Conservation (phyloP, 2,113 vertebrate species). For the Nansenia antarctica region DNA sequence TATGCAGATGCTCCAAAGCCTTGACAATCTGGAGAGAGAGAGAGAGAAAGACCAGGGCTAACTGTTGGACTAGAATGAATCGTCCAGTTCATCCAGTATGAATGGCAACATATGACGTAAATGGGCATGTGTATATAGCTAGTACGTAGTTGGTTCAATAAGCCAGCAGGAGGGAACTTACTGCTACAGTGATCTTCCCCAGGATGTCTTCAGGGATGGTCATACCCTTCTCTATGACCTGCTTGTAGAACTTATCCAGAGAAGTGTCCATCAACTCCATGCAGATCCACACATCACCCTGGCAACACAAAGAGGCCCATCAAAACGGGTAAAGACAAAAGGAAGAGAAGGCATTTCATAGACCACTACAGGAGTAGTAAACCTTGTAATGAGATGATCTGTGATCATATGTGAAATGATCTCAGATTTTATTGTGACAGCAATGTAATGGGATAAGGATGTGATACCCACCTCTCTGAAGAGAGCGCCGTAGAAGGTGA, state of each 20-base stretch:
- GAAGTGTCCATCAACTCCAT: constrained; percentile 99
- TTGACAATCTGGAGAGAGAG: constrained; percentile 86
- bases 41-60: neutral
- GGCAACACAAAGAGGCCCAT: constrained; percentile 9
- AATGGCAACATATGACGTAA: neutral
- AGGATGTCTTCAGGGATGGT: constrained; percentile 96
- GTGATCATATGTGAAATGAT: no score
- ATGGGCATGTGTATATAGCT: neutral
- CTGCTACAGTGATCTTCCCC: constrained; percentile 97
- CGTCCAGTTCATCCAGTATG: neutral
- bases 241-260: constrained; percentile 98
- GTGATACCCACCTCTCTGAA: constrained; percentile 91
- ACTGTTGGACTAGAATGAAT: neutral
- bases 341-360: neutral
- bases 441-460: neutral
- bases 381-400: no score
- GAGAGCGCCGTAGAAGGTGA: constrained; percentile 98
- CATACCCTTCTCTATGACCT: constrained; percentile 92
- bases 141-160: neutral
- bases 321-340: no score
- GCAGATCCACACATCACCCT: constrained; percentile 99
- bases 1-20: constrained; percentile 97
- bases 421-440: no score
- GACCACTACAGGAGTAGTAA: neutral
- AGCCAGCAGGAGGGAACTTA: constrained; percentile 67